phyloP scores from a whole-genome alignment of 2,113 vertebrate species.

The Ivindomyrus marchei region DNA sequence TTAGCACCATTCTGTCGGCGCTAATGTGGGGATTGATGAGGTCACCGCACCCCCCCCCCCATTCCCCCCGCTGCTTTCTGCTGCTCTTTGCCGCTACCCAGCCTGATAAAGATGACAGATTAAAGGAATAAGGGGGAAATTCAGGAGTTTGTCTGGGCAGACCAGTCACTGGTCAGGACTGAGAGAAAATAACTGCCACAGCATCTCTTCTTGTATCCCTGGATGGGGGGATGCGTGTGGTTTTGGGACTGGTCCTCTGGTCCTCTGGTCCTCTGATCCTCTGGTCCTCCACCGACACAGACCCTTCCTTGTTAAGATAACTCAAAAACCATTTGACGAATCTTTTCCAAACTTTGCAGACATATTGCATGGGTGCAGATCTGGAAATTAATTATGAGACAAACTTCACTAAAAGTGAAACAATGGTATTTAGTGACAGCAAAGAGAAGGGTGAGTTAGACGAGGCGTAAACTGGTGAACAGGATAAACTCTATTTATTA shows the following conservation, averaged over 20 bases:
- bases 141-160: slow-evolving; percentile 87
- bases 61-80: neutral
- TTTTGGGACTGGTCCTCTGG: neutral
- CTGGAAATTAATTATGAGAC: neutral
- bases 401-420: neutral
- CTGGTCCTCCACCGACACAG: neutral
- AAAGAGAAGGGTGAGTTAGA: neutral
- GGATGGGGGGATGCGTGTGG: neutral
- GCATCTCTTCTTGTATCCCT: neutral
- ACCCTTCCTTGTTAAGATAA: neutral
- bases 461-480: neutral
- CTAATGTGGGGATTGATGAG: slow-evolving; percentile 99
- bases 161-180: slow-evolving; percentile 65
- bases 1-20: slow-evolving; percentile 99
- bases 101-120: slow-evolving; percentile 97
- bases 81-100: slow-evolving; percentile 29
- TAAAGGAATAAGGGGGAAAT: slow-evolving; percentile 82
- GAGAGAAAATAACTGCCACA: neutral
- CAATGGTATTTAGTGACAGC: neutral
- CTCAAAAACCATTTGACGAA: neutral
- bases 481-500: neutral
- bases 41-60: slow-evolving; percentile 60
- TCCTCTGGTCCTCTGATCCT: no score
- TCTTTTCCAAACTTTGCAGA: neutral
- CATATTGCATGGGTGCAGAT: neutral